phyloP scores from a whole-genome alignment of 2,888 invertebrate species.

The Eupithecia centaureata region DNA sequence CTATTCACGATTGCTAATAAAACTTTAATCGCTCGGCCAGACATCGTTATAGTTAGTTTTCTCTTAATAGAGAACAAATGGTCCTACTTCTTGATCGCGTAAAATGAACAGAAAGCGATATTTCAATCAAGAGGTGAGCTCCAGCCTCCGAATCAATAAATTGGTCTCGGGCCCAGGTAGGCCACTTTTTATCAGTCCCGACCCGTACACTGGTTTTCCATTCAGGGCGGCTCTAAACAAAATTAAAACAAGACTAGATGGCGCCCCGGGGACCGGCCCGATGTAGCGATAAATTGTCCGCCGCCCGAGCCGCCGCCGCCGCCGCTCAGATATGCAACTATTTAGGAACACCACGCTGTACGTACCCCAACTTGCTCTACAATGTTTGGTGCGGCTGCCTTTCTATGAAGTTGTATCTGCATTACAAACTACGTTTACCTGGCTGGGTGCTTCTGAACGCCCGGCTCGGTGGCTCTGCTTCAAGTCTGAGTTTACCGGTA shows the following conservation, averaged over 20 bases:
- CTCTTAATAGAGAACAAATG: neutral
- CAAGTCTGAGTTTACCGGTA: neutral
- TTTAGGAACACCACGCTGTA: slow-evolving; percentile 1
- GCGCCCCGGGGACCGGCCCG: slow-evolving; percentile 50
- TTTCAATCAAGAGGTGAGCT: slow-evolving; percentile 11
- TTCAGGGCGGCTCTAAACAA: slow-evolving; percentile 51
- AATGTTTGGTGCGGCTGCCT: neutral
- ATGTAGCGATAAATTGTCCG: slow-evolving; percentile 58
- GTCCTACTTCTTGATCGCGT: neutral
- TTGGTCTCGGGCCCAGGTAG: slow-evolving; percentile 15
- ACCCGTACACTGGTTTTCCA: slow-evolving; percentile 49
- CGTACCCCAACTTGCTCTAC: neutral
- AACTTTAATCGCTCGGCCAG: neutral
- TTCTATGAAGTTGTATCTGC: slow-evolving; percentile 1
- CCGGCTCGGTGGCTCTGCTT: neutral
- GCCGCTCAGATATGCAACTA: slow-evolving; percentile 20
- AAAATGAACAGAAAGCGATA: slow-evolving; percentile 9
- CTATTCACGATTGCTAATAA: neutral
- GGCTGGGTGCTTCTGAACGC: neutral
- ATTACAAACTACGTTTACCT: neutral
- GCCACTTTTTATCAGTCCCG: slow-evolving; percentile 42
- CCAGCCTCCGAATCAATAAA: neutral
- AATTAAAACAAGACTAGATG: slow-evolving; percentile 56
- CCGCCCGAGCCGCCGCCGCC: neutral
- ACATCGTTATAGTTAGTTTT: neutral